Evolutionary conservation across 1,140 invertebrate genomes (phyloP).

Genomic region (Conopomorpha cramerella): DNA sequence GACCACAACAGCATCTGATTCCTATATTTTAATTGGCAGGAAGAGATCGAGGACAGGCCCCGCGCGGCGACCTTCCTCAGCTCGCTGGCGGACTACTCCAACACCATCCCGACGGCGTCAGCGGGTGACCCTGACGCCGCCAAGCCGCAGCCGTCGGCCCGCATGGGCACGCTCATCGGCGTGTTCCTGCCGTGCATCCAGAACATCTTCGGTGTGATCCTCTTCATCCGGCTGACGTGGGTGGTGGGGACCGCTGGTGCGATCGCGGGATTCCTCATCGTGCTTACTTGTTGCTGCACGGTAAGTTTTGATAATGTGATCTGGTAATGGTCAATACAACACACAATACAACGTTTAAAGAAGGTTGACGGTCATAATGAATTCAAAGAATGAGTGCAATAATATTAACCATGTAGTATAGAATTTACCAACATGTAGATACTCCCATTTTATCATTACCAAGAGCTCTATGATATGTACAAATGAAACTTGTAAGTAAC

Average conservation of each 20-base stretch:
- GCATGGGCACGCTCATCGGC: conserved; percentile 96
- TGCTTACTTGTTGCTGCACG: conserved; percentile 94
- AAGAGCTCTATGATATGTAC: no score
- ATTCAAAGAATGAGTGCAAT: no score
- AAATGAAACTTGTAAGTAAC: no score
- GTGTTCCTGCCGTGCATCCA: conserved; percentile 99
- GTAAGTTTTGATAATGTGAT: no score
- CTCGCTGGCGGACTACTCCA: conserved; percentile 91
- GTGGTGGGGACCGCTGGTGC: conserved; percentile 97
- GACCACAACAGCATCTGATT: no score
- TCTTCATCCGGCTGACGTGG: conserved; percentile 99
- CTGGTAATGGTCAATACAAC: no score
- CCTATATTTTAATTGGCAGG: conserved; percentile 60
- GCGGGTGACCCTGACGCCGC: conserved; percentile 76
- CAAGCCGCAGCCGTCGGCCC: conserved; percentile 63
- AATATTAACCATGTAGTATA: no score
- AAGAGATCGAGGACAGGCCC: conserved; percentile 87
- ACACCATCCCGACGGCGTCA: conserved; percentile 86
- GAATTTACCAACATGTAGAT: no score
- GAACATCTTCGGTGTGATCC: conserved; percentile 98
- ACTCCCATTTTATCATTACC: no score
- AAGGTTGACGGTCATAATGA: no score
- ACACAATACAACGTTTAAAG: no score
- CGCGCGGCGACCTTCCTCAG: conserved; percentile 84
- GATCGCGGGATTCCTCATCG: conserved; percentile 91